These are phyloP conservation scores for Platysteira castanea DNA, from an alignment of 2,113 vertebrate genomes.

Conservation along the genomic window DNA sequence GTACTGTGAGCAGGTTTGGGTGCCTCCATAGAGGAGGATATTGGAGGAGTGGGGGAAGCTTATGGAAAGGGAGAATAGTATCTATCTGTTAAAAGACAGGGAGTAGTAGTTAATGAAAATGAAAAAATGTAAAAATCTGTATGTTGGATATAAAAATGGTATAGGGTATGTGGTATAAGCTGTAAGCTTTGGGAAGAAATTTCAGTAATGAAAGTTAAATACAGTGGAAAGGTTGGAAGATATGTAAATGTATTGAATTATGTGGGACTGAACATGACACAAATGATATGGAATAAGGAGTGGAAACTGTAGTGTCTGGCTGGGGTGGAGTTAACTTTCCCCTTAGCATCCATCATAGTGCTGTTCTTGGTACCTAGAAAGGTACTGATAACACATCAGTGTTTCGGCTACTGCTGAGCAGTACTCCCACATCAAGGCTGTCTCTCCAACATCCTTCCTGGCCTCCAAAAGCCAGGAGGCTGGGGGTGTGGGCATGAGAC, in stretches of 20 bases:
- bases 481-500: not conserved
- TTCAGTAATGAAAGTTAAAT: not conserved
- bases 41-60: not conserved
- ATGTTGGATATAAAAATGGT: not conserved
- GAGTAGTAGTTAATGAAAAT: not conserved
- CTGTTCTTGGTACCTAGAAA: not conserved
- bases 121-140: not conserved
- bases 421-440: not conserved
- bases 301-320: not conserved
- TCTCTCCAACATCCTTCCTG: not conserved
- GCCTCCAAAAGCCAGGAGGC: not conserved
- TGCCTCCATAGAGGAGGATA: not conserved
- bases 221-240: not conserved
- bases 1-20: not conserved
- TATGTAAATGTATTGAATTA: not conserved
- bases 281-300: not conserved
- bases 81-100: not conserved
- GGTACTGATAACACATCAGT: not conserved
- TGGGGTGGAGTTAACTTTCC: not conserved
- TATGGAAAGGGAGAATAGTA: not conserved
- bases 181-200: not conserved
- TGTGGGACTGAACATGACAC: not conserved
- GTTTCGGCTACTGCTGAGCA: not conserved
- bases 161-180: not conserved
- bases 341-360: rapidly evolving